Percentiles rank a stretch among this genome's conserved stretches.
phyloP scores from a whole-genome alignment of 2,797 vertebrate genomes.

The Pagetopsis macropterus region DNA sequence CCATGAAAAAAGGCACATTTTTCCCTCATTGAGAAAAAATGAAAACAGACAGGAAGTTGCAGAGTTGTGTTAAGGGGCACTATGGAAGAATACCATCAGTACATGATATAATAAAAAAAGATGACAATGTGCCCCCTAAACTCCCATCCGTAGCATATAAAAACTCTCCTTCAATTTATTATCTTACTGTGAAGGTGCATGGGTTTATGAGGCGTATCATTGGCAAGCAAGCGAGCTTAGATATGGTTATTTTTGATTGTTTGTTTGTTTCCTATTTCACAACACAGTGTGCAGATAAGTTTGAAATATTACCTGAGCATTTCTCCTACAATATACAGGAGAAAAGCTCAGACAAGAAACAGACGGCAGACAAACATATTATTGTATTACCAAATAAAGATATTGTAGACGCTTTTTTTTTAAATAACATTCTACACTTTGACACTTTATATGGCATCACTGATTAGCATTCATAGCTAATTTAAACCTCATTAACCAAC shows the following conservation, averaged over 20 bases:
- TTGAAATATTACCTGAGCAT: constrained; percentile 32
- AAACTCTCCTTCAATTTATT: constrained; percentile 65
- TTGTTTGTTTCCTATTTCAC: constrained; percentile 40
- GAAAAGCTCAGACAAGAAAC: neutral
- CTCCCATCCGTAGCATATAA: constrained; percentile 39
- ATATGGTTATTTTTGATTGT: constrained; percentile 42
- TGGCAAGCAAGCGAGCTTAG: constrained; percentile 48
- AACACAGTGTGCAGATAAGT: constrained; percentile 34
- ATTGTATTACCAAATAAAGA: neutral
- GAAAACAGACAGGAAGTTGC: neutral
- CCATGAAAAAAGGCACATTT: neutral
- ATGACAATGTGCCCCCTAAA: constrained; percentile 18
- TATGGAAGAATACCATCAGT: neutral
- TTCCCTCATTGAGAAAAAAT: neutral
- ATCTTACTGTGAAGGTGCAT: constrained; percentile 53
- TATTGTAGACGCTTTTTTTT: neutral
- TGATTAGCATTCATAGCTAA: neutral
- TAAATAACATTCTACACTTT: neutral
- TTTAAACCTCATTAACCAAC: neutral
- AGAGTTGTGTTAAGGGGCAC: neutral
- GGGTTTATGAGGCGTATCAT: constrained; percentile 59
- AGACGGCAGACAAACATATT: neutral
- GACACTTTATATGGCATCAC: neutral
- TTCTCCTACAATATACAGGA: neutral
- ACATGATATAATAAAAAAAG: neutral